Evolutionary conservation across 2,888 invertebrate species (phyloP), one percentile per base, ranked within the genome.

Genomic region (Yponomeuta plumbellus): DNA sequence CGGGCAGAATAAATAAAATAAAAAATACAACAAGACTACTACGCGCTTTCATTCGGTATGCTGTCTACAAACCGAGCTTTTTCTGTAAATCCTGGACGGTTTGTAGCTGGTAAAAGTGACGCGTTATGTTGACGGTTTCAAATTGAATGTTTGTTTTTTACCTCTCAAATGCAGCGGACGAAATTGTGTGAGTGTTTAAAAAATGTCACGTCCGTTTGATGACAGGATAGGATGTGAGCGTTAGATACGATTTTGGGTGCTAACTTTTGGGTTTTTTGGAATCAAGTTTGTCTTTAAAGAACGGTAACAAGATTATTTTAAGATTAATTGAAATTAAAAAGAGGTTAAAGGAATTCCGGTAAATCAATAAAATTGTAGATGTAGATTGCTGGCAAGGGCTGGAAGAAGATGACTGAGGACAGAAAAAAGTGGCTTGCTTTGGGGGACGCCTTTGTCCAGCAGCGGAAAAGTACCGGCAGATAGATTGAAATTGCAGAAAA

Each of bases 191-290:
- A 52, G 73, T 72, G 72, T 70, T 72, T 74, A 72, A 80, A 76
- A 79, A 78, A 74, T 73, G 66, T 68, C 74, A 75, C 78, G 76
- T 73, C 74, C 74, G 75, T 22, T 64, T 10, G 13, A 52, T 52
- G n/a, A 17, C 34, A 34, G 62, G 20, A 62, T 62, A 39, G n/a
- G 62, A 21, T 4, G 34, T 62, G 17, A 34, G 23, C 22, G 23
- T 22, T 1, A 22, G 8, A 23, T 61, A 56, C 56, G 0, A 34
- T 3, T 34, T 34, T 34, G 34, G 8, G 8, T 34, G 6, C n/a
- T n/a, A 26, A 26, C 2, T 26, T 26, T 26, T 26, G 26, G 26
- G 26, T 26, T 26, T 26, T 26, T 2, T 26, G 5, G 26, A 26
- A 26, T 26, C 26, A 34, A 34, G 0, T 34, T 34, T 34, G 34